A percentile compares a stretch with the other conserved stretches of the same genome.
phyloP scores from a whole-genome alignment of 2,888 invertebrate species.

The Eupithecia abbreviata region DNA sequence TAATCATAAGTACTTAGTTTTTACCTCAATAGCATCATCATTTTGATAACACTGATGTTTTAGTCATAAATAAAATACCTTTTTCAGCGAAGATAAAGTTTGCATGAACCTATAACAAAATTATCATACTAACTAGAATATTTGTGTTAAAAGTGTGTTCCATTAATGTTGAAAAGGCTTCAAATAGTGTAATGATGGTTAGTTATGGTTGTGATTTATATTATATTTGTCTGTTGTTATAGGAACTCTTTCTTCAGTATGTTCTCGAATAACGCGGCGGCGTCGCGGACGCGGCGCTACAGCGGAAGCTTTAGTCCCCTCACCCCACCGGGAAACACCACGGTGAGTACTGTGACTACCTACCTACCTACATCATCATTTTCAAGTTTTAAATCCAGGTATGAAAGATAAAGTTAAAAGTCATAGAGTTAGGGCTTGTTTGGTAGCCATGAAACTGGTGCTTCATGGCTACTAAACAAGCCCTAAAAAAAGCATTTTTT shows the following conservation, averaged over 20 bases:
- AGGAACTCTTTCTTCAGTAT: conserved; percentile 89
- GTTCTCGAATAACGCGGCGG: conserved; percentile 87
- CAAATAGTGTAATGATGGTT: background rate
- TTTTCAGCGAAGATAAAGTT: background rate
- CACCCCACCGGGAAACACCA: conserved; percentile 66
- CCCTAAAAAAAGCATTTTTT: too few relatives aligned
- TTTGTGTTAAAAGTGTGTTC: background rate
- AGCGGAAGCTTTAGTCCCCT: conserved; percentile 94
- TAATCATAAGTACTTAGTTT: background rate
- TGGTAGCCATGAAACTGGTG: too few relatives aligned
- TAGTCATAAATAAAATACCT: background rate
- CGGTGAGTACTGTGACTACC: conserved; percentile 20
- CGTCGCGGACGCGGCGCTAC: conserved; percentile 91
- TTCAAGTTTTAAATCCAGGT: too few relatives aligned
- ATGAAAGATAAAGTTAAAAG: too few relatives aligned
- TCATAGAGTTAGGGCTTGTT: too few relatives aligned
- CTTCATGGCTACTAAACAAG: too few relatives aligned
- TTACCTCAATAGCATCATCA: background rate
- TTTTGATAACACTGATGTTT: background rate
- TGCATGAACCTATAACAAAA: background rate
- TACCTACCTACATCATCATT: too few relatives aligned
- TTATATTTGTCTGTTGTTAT: conserved; percentile 55
- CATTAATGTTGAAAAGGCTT: background rate
- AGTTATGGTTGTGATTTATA: background rate
- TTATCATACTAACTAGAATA: background rate